Base-by-base conservation (phyloP, 2,888 invertebrate species). In the Protonemura montana region DNA sequence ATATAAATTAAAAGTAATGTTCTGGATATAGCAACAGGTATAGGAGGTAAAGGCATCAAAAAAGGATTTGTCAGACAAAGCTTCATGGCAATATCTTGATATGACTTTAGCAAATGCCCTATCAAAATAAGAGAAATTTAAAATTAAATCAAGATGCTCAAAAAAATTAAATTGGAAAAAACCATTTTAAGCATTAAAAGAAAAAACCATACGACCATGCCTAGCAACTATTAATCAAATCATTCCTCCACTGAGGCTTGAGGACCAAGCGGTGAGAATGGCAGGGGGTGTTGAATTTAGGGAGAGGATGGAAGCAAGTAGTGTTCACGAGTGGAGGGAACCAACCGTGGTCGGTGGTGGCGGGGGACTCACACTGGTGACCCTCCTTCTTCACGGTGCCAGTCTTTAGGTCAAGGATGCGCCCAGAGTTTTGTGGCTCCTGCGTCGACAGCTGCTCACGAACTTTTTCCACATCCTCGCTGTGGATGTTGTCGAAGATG, bases 301-400 rank as follows among this genome's bases (percentile, higher is more conserved):
- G 59, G 59, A 10, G 6, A 21, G 35, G 35, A 35, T 10, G 35
- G 35, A 35, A 35, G 35, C 35, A 10, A 35, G 35, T 10, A n/a
- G 35, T 35, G 35, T 35, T 35, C 35, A 35, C 35, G 35, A 35
- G 35, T 35, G 35, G 35, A 35, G 35, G 59, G 59, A 59, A 59
- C 59, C 59, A 59, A 59, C 59, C 59, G 59, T 59, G 59, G 59
- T 59, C 59, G 59, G 59, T 59, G 81, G 81, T 81, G 28, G 81
- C 81, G 30, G 30, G 30, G 84, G 87, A 91, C 96, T 95, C 92
- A 98, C 98, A 98, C 92, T 99, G 99, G 92, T 98, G 98, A 0
- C 98, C 98, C 92, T 99, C 99, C 91, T 99, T 99, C 91, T 99
- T 99, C 16, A 99, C 99, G 6, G 99, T 99, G 87, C 99, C 99